Conservation (phyloP, 2,888 invertebrate species). For the Scrobipalpa atriplicella region DNA sequence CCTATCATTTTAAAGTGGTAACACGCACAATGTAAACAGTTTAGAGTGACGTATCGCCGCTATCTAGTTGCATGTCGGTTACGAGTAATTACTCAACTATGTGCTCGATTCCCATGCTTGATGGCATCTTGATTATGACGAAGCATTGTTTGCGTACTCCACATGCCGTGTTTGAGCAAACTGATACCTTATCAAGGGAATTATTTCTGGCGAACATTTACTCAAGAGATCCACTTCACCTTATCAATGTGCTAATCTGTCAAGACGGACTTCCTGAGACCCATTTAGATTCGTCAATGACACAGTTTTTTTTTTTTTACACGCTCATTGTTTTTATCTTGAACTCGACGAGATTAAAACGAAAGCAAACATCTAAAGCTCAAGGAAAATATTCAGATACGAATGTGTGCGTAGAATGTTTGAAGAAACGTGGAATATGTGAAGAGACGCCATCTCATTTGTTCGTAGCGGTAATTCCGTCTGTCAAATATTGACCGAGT, state of each 20-base stretch:
- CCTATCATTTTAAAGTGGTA: constrained; percentile 12
- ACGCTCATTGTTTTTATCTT: constrained; percentile 21
- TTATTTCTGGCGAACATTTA: constrained; percentile 75
- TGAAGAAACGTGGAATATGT: constrained; percentile 60
- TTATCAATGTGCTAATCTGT: constrained; percentile 64
- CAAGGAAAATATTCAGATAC: constrained; percentile 25
- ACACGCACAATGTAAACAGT: background rate
- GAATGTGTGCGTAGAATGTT: constrained; percentile 41
- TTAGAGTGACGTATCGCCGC: background rate
- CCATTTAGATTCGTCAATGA: constrained; percentile 47
- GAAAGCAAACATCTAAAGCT: constrained; percentile 16
- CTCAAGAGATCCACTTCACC: constrained; percentile 60
- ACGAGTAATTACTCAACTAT: constrained; percentile 21
- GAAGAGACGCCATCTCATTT: constrained; percentile 68
- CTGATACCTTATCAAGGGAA: constrained; percentile 69
- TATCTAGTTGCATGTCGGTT: constrained; percentile 21
- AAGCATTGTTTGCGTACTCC: constrained; percentile 74
- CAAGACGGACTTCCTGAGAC: constrained; percentile 54
- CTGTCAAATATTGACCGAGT: constrained; percentile 77
- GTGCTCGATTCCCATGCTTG: constrained; percentile 37
- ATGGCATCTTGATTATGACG: constrained; percentile 67
- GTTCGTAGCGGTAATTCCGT: constrained; percentile 77
- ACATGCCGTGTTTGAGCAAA: constrained; percentile 70
- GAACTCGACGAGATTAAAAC: constrained; percentile 16
- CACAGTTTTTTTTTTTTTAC: constrained; percentile 49